A percentile compares a stretch with the other conserved stretches of the same genome.
phyloP scores from a whole-genome alignment of 2,113 vertebrate genomes.

The Mobula birostris region DNA sequence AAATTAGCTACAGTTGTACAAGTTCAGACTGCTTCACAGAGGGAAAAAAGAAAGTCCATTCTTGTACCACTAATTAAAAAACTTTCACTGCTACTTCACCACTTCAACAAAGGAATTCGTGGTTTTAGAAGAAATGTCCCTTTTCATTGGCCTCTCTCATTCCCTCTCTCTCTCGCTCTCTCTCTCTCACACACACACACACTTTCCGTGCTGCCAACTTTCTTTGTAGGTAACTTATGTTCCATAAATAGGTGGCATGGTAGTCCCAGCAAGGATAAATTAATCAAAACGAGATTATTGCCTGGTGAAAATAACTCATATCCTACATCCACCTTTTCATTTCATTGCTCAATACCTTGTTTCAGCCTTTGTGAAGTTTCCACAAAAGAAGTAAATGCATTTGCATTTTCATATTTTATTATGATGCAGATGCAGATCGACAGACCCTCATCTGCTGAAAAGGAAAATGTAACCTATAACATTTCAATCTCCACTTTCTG shows the following conservation, averaged over 20 bases:
- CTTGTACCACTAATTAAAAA: constrained; percentile 34
- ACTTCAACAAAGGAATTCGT: constrained; percentile 8
- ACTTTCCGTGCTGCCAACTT: constrained; percentile 23
- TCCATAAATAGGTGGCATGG: background rate
- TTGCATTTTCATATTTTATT: background rate
- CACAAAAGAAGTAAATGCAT: background rate
- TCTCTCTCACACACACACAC: background rate
- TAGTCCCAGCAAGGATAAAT: background rate
- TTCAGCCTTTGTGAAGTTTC: background rate
- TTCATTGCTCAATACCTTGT: background rate
- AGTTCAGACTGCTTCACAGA: constrained; percentile 45
- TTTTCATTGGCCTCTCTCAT: background rate
- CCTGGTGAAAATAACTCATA: background rate
- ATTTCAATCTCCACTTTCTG: background rate
- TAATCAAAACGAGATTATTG: background rate
- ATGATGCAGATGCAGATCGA: background rate
- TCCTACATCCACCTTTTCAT: background rate
- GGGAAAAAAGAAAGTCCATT: background rate
- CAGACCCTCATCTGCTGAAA: background rate
- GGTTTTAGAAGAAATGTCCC: constrained; percentile 30
- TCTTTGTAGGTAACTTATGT: background rate
- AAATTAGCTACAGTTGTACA: constrained; percentile 55
- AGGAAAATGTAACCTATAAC: background rate
- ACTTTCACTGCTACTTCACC: constrained; percentile 12
- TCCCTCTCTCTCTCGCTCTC: too few relatives aligned